Percentiles rank a stretch among this genome's conserved stretches.
phyloP scores from a whole-genome alignment of 2,797 vertebrate species.

The Spheniscus humboldti region DNA sequence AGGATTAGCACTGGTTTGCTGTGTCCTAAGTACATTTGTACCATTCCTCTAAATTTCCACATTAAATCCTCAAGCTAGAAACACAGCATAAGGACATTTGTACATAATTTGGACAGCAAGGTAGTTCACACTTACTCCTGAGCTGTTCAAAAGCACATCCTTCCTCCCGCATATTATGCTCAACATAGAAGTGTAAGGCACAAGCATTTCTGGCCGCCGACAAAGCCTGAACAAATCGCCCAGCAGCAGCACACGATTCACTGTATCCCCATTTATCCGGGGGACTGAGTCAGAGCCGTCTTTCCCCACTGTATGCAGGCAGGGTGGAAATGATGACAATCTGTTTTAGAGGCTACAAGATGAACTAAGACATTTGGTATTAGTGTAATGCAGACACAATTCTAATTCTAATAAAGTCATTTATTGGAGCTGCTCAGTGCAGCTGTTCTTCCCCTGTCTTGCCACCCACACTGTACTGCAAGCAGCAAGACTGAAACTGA shows the following conservation, averaged over 20 bases:
- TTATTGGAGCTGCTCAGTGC: constrained; percentile 8
- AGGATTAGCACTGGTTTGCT: background rate
- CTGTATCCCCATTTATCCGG: background rate
- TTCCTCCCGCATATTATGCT: background rate
- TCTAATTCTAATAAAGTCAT: constrained; percentile 31
- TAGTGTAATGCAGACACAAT: background rate
- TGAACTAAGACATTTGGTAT: constrained; percentile 42
- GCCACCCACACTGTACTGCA: background rate
- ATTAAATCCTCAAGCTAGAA: background rate
- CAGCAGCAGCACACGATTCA: background rate
- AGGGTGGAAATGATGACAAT: constrained; percentile 19
- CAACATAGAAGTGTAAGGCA: background rate
- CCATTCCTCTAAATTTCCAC: background rate
- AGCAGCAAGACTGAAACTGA: background rate
- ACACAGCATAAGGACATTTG: background rate
- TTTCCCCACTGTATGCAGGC: background rate
- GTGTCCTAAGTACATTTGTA: background rate
- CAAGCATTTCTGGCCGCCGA: background rate
- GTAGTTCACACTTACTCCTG: background rate
- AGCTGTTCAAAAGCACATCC: background rate
- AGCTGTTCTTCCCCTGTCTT: constrained; percentile 18
- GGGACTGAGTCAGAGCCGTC: constrained; percentile 21
- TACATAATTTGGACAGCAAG: background rate
- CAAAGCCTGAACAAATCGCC: background rate
- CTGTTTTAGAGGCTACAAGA: background rate